phyloP scores from a whole-genome alignment of 2,888 invertebrate species.

The Petrolisthes cinctipes region DNA sequence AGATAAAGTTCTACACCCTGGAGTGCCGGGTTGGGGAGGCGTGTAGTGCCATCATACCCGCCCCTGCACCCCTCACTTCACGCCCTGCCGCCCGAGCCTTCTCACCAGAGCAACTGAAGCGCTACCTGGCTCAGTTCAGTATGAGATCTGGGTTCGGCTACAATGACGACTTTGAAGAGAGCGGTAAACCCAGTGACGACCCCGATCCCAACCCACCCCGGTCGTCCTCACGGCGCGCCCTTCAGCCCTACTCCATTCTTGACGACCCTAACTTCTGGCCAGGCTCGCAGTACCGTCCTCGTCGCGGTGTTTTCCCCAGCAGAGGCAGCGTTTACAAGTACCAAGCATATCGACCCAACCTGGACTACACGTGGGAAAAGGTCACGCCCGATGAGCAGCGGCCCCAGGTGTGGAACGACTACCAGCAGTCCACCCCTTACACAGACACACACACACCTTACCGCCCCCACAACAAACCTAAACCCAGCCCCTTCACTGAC shows the following conservation, averaged over 20 bases:
- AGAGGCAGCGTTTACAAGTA: constrained; percentile 25
- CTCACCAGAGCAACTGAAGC: constrained; percentile 27
- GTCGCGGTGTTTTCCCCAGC: constrained; percentile 16
- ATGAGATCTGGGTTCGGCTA: constrained; percentile 55
- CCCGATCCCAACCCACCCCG: constrained; percentile 1
- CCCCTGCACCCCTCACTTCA: constrained; percentile 1
- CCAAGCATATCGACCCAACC: constrained; percentile 24
- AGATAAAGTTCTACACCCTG: constrained; percentile 59
- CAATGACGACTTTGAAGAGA: constrained; percentile 35
- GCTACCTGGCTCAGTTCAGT: constrained; percentile 52
- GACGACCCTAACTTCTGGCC: constrained; percentile 54
- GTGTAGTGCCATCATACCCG: constrained; percentile 63
- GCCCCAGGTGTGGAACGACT: not conserved
- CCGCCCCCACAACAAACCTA: not conserved
- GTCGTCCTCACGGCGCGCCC: not conserved
- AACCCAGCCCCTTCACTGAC: not conserved
- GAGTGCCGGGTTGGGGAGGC: constrained; percentile 45
- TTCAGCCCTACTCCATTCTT: not conserved
- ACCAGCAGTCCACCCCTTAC: not conserved
- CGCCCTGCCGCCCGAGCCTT: constrained; percentile 9
- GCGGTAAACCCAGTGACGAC: constrained; percentile 14
- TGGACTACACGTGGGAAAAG: constrained; percentile 12
- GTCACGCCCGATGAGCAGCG: not conserved
- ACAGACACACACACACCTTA: not conserved
- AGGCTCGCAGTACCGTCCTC: constrained; percentile 45